Conservation (phyloP, 2,797 vertebrate genomes). For the Pristis pectinata region DNA sequence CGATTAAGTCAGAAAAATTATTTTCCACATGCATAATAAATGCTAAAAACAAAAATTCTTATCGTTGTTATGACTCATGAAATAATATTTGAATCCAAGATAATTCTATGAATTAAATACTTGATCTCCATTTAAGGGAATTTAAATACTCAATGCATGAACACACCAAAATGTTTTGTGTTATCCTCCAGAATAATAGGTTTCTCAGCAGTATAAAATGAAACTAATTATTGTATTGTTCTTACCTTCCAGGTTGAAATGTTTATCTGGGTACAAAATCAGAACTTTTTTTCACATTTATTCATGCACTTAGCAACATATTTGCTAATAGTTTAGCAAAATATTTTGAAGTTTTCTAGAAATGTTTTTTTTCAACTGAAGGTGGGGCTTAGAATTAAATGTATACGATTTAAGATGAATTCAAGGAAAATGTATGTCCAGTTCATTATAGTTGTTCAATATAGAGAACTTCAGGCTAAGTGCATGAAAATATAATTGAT, state of each 20-base stretch:
- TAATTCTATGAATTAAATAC: slow-evolving; percentile 2
- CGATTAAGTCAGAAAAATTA: neutral
- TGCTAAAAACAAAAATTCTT: neutral
- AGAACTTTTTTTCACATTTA: neutral
- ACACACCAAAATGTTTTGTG: neutral
- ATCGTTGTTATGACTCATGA: neutral
- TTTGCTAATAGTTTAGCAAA: neutral
- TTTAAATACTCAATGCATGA: neutral
- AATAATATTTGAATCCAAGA: neutral
- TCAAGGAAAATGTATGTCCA: neutral
- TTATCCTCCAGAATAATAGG: neutral
- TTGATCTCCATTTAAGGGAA: neutral
- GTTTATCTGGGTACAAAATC: neutral
- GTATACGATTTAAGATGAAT: neutral
- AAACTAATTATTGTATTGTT: neutral
- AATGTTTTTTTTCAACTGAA: neutral
- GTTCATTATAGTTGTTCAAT: slow-evolving; percentile 5
- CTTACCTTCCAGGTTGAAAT: neutral
- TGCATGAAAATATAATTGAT: too few relatives aligned
- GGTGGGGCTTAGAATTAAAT: neutral
- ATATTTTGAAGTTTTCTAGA: neutral
- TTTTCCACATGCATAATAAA: neutral
- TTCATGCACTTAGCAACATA: neutral
- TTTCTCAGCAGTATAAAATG: neutral
- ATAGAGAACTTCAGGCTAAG: neutral